Conservation (phyloP, 2,888 invertebrate species). For the Pomacea canaliculata region DNA sequence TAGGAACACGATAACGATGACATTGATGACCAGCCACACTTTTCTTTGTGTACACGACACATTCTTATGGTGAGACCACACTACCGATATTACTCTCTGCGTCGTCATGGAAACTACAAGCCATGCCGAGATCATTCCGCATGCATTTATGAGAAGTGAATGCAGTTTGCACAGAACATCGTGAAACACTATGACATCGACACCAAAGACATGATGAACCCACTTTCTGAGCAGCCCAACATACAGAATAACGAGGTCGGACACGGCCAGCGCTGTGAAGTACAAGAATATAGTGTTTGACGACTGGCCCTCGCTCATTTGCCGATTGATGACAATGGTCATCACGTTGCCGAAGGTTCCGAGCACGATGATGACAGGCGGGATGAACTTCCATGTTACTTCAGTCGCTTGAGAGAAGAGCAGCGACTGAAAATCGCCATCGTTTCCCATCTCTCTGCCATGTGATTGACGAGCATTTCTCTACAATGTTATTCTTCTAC, state of each 20-base stretch:
- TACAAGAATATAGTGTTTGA: neutral
- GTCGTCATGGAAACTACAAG: neutral
- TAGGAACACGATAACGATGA: neutral
- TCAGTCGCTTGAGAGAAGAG: no score
- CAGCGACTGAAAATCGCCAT: no score
- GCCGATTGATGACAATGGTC: no score
- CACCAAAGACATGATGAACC: neutral
- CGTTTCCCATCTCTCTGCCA: no score
- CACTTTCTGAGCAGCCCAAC: neutral
- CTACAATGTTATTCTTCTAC: no score
- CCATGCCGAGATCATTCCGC: neutral
- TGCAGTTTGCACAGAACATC: neutral
- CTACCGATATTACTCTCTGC: neutral
- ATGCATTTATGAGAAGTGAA: neutral
- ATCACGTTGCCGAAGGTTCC: no score
- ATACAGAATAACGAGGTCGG: neutral
- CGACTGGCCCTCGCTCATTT: neutral
- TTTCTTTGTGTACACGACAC: neutral
- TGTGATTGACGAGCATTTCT: no score
- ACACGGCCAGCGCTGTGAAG: neutral
- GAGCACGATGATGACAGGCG: no score
- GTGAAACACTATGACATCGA: neutral
- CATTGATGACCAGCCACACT: neutral
- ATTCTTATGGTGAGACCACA: neutral
- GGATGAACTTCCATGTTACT: no score